phyloP scores from a whole-genome alignment of 2,888 invertebrate species.

The Synergus laeviventris region DNA sequence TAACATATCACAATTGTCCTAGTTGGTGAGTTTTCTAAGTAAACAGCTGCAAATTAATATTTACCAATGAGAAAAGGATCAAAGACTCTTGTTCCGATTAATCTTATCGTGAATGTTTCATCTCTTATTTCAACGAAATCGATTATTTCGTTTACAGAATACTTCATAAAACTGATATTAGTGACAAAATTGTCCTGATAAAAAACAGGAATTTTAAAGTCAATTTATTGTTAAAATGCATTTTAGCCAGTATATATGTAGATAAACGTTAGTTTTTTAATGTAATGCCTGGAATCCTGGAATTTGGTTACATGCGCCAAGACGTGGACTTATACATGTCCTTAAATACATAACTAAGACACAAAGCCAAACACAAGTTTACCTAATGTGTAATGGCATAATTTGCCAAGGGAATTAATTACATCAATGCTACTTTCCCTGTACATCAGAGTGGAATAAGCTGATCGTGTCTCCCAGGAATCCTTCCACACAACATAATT shows the following conservation, averaged over 20 bases:
- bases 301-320: too few relatives aligned
- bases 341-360: conserved; percentile 60
- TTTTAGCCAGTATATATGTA: too few relatives aligned
- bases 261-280: too few relatives aligned
- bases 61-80: neutral
- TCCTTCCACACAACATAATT: conserved; percentile 53
- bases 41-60: neutral
- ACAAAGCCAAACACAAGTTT: conserved; percentile 63
- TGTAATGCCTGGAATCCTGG: too few relatives aligned
- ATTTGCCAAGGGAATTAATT: conserved; percentile 71
- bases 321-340: too few relatives aligned
- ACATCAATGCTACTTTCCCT: conserved; percentile 70
- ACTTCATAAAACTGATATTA: neutral
- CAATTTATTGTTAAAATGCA: too few relatives aligned
- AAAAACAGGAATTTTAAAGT: neutral
- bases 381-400: conserved; percentile 67
- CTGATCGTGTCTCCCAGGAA: conserved; percentile 69
- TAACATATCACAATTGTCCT: too few relatives aligned
- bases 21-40: neutral
- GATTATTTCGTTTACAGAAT: neutral
- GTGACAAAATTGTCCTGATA: neutral
- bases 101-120: too few relatives aligned
- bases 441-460: conserved; percentile 72
- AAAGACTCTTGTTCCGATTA: too few relatives aligned
- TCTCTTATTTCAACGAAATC: too few relatives aligned